Evolutionary conservation across 2,888 invertebrate genomes (phyloP).

Genomic region (Drosophila kuntzei): DNA sequence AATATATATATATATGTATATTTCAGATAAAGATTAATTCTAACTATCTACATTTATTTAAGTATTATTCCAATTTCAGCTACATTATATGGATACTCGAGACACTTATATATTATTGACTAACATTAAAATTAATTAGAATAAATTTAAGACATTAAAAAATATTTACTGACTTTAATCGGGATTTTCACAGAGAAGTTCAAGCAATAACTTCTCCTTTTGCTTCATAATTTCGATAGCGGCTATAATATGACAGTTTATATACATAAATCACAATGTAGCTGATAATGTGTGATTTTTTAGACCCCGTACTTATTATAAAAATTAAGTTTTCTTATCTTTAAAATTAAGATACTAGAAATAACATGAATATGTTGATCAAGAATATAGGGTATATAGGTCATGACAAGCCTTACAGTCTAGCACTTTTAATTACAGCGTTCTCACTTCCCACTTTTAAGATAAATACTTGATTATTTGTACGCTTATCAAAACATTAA

Average conservation of each 20-base stretch:
- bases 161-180: too few species aligned
- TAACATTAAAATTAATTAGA: too few species aligned
- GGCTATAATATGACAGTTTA: not conserved
- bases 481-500: conserved; percentile 58
- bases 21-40: too few species aligned
- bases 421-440: not conserved
- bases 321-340: not conserved
- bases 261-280: not conserved
- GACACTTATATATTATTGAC: too few species aligned
- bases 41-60: too few species aligned
- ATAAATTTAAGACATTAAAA: too few species aligned
- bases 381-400: not conserved
- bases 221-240: not conserved
- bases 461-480: conserved; percentile 17
- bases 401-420: not conserved
- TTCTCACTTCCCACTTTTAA: not conserved
- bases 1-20: too few species aligned
- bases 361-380: not conserved
- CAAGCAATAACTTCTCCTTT: too few species aligned
- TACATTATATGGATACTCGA: too few species aligned
- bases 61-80: too few species aligned
- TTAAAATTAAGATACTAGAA: not conserved
- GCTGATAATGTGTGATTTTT: not conserved
- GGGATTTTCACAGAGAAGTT: too few species aligned
- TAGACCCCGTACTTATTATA: too few species aligned